phyloP scores from a whole-genome alignment of 2,888 invertebrate genomes.

The Holacanthella duospinosa region DNA sequence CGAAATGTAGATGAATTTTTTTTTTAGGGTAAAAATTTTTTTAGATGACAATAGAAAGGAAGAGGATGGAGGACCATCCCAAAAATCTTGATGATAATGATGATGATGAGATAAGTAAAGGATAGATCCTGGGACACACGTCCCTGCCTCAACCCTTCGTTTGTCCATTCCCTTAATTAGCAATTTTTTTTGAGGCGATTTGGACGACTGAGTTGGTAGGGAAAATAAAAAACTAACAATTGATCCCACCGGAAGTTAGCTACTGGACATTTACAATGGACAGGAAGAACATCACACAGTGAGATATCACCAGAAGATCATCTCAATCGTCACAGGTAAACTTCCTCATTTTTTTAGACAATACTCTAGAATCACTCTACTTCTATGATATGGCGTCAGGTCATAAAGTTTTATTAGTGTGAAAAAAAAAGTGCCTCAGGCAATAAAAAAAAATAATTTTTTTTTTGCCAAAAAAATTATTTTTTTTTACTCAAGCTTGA shows the following conservation, averaged over 20 bases:
- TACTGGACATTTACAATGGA: slow-evolving; percentile 1
- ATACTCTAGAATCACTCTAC: too few relatives aligned
- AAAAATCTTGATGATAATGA: neutral
- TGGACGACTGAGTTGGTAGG: neutral
- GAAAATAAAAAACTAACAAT: neutral
- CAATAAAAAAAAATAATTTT: too few relatives aligned
- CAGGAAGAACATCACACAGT: neutral
- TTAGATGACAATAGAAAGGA: neutral
- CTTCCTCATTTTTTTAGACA: neutral
- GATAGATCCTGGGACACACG: too few relatives aligned
- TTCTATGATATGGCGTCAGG: too few relatives aligned
- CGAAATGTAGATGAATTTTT: neutral
- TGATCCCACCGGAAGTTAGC: neutral
- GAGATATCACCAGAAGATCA: neutral
- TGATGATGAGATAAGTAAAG: neutral
- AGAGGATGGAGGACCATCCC: slow-evolving; percentile 3
- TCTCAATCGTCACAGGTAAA: neutral
- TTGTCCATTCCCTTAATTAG: neutral
- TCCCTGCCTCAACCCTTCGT: neutral
- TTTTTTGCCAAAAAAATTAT: too few relatives aligned
- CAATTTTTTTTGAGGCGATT: neutral
- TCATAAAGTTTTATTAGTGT: too few relatives aligned
- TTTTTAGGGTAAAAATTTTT: neutral
- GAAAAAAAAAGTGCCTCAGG: too few relatives aligned
- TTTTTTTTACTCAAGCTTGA: too few relatives aligned